Percentiles rank a stretch among this genome's conserved stretches.
Evolutionary conservation across 92 coral and sea anemone genomes (phyloP).

Genomic region (Anthopleura xanthogrammica): DNA sequence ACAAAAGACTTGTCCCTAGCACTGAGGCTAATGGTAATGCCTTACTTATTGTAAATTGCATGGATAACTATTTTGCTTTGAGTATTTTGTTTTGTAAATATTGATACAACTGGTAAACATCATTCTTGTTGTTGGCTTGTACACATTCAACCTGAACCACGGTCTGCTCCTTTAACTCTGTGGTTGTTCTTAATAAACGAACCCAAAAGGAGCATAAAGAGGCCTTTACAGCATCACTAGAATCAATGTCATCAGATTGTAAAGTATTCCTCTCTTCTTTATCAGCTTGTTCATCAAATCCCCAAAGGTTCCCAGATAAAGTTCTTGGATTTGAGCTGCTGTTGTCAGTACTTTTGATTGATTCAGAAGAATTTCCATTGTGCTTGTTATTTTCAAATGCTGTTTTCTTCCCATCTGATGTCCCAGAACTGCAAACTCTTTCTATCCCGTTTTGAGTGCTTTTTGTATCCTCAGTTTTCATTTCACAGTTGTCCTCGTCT

Average conservation of each 20-base stretch:
- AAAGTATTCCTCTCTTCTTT: neutral
- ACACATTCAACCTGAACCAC: constrained; percentile 70
- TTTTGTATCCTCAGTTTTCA: neutral
- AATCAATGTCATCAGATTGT: neutral
- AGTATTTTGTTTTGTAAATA: constrained; percentile 75
- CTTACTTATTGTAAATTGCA: too few relatives aligned
- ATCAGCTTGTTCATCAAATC: neutral
- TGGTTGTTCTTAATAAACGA: neutral
- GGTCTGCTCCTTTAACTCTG: neutral
- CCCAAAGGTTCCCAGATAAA: neutral
- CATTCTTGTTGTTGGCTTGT: constrained; percentile 74
- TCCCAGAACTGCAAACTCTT: neutral
- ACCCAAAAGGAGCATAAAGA: constrained; percentile 25
- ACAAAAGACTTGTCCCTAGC: too few relatives aligned
- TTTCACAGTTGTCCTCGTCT: neutral
- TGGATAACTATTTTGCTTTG: constrained; percentile 23
- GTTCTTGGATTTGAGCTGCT: neutral
- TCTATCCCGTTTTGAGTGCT: neutral
- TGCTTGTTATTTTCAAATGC: neutral
- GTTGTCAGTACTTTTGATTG: neutral
- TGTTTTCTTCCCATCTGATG: neutral
- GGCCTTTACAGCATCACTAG: neutral
- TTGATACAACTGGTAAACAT: constrained; percentile 91
- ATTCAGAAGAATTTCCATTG: neutral
- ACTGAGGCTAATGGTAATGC: neutral